Evolutionary conservation across 1,140 invertebrate genomes (phyloP).

Genomic region (Ceratina japonica): DNA sequence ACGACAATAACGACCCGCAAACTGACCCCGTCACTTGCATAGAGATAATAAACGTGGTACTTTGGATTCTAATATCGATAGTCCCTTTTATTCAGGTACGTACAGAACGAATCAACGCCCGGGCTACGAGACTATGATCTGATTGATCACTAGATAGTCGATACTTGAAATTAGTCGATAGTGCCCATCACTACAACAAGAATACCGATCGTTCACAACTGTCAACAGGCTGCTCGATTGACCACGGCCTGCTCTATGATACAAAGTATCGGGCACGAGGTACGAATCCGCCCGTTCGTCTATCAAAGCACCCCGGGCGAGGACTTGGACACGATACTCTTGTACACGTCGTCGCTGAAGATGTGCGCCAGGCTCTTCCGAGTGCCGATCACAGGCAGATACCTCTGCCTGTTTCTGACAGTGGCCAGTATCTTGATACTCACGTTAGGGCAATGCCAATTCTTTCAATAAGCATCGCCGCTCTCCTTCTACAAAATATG

Average conservation of each 20-base stretch:
- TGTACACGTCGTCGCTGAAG: conserved; percentile 87
- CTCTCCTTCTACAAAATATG: not conserved
- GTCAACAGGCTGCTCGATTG: conserved; percentile 86
- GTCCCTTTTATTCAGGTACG: conserved; percentile 86
- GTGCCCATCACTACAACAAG: too few relatives aligned
- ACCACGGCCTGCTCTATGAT: conserved; percentile 86
- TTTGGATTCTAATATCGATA: conserved; percentile 85
- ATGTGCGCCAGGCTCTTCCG: conserved; percentile 87
- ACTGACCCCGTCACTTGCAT: conserved; percentile 81
- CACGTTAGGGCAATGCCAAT: conserved; percentile 84
- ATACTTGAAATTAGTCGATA: too few relatives aligned
- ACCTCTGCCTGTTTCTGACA: conserved; percentile 83
- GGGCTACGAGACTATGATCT: too few relatives aligned
- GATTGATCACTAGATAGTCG: too few relatives aligned
- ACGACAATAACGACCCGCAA: conserved; percentile 79
- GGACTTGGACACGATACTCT: conserved; percentile 87
- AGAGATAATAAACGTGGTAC: conserved; percentile 82
- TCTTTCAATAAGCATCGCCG: conserved; percentile 59
- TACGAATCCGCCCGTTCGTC: conserved; percentile 87
- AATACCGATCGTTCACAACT: conserved; percentile 42
- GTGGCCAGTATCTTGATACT: conserved; percentile 81
- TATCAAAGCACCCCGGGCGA: conserved; percentile 87
- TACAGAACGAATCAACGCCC: not conserved
- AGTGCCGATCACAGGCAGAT: conserved; percentile 85
- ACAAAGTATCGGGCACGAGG: conserved; percentile 86